Percentiles rank a stretch among this genome's conserved stretches.
Evolutionary conservation across 2,797 vertebrate genomes (phyloP).

Genomic region (Pipistrellus pipistrellus): DNA sequence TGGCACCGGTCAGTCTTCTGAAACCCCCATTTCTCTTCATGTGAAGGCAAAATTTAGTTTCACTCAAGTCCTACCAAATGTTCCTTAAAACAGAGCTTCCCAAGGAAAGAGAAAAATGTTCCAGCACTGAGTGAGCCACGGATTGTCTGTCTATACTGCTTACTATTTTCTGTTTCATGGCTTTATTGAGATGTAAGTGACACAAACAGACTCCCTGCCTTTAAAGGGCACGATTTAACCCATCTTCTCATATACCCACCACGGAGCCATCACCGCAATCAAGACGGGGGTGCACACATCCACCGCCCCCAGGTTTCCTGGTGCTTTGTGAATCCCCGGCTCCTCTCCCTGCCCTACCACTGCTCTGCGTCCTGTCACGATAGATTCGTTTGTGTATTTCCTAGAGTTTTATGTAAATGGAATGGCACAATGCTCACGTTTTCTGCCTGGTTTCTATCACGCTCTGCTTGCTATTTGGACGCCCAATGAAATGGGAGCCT

Average conservation of each 20-base stretch:
- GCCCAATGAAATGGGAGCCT: constrained; percentile 68
- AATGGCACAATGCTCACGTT: background rate
- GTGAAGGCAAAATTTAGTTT: constrained; percentile 8
- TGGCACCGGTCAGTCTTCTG: background rate
- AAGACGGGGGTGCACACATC: background rate
- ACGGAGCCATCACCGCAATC: background rate
- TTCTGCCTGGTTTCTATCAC: constrained; percentile 46
- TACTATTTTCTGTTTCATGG: background rate
- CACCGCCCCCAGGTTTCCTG: background rate
- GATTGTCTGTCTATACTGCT: background rate
- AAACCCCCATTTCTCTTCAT: background rate
- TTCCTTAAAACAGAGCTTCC: background rate
- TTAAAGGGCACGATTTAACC: background rate
- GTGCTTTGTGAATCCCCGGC: background rate
- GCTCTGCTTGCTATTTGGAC: constrained; percentile 15
- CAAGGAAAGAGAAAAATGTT: background rate
- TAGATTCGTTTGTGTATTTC: background rate
- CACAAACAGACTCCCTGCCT: background rate
- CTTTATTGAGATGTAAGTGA: background rate
- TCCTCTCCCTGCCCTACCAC: background rate
- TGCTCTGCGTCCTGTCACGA: constrained; percentile 35
- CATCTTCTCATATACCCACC: background rate
- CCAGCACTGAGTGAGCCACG: background rate
- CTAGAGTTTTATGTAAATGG: constrained; percentile 42
- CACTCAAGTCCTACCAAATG: background rate